Evolutionary conservation across 2,797 vertebrate species (phyloP), one percentile per base, ranked within the genome.

Genomic region (Psittacula echo): DNA sequence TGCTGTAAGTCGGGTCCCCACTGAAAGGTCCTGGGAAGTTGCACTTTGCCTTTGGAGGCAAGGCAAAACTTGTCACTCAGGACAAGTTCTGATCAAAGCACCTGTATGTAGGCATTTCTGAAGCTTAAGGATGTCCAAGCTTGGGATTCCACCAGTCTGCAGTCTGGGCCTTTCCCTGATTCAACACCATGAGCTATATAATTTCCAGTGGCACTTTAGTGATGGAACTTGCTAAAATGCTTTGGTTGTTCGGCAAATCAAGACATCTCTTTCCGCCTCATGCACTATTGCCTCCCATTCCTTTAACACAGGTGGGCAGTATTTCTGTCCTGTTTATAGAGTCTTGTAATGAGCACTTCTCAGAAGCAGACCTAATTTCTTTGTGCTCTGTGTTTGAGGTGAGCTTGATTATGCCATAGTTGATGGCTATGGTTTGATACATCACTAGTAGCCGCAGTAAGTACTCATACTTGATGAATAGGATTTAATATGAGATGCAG

Each of bases 381-480:
- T 21, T 45, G 44, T 45, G 44, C 44, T 45, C 19, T 45, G 8
- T 45, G 10, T 95, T 95, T 66, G 89, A 98, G 98, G 89, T 58
- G 97, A 98, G 6, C 87, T 97, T 9, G 94, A 97, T 73, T 98
- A 98, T 0, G 89, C 96, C 66, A 93, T 95, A 23, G 53, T 97
- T 34, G 95, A 95, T 2, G 94, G 97, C 41, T 98, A 98, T 89
- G 98, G 97, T 87, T 96, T 98, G 89, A 84, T 98, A 66, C 97
- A 97, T 79, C 97, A 87, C 80, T 97, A 96, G 62, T 15, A 83
- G 54, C 85, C 62, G n/a, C 30, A 65, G 97, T 98, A 97, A 98
- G 97, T 96, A 80, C 41, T 74, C 61, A 65, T 29, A 45, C 42
- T 27, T 30, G 30, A 27, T 75, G 41, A 68, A 84, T 14, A 74